Evolutionary conservation across 1,140 invertebrate genomes (phyloP).

Genomic region (Saccostrea echinata): DNA sequence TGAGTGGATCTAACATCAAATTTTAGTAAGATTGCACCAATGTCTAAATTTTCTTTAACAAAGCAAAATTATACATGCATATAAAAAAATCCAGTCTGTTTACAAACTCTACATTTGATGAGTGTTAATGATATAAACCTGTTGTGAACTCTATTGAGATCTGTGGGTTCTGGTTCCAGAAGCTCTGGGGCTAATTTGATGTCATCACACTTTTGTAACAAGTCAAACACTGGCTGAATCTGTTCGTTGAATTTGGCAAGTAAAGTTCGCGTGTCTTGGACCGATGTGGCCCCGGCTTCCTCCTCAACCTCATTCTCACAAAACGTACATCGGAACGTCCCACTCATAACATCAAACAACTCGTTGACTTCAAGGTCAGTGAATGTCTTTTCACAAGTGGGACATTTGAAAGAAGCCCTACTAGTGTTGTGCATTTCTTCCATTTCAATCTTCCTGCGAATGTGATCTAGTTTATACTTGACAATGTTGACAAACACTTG

Average conservation of each 20-base stretch:
- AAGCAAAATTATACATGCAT: no score
- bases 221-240: conserved; percentile 92
- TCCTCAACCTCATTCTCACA: conserved; percentile 94
- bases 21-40: no score
- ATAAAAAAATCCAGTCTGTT: not conserved
- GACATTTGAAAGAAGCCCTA: conserved; percentile 96
- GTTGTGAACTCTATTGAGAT: conserved; percentile 57
- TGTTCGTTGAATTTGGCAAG: conserved; percentile 96
- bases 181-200: conserved; percentile 96
- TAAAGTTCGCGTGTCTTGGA: conserved; percentile 93
- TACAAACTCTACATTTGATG: not conserved
- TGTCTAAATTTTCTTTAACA: no score
- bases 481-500: conserved; percentile 96
- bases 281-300: conserved; percentile 94
- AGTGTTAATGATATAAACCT: not conserved
- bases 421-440: conserved; percentile 96
- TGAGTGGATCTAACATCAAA: no score
- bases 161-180: conserved; percentile 95
- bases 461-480: conserved; percentile 97
- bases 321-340: conserved; percentile 90
- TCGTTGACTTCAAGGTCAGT: conserved; percentile 88
- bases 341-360: conserved; percentile 91
- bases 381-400: conserved; percentile 93
- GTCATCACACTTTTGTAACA: conserved; percentile 94
- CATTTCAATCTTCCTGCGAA: conserved; percentile 96